Evolutionary conservation across 2,113 vertebrate genomes (phyloP).

Genomic region (Thymallus thymallus): DNA sequence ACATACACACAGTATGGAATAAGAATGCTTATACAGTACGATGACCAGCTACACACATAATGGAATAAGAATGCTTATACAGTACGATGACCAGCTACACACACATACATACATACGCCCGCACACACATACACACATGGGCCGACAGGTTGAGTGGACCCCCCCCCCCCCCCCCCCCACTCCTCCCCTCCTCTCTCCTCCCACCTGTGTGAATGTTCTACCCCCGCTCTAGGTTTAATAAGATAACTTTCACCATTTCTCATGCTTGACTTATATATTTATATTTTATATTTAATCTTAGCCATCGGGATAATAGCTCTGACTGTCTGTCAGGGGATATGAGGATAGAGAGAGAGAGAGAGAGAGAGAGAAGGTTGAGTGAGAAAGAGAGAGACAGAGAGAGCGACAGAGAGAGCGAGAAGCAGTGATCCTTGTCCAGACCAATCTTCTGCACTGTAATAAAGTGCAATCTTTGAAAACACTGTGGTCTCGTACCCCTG

Average conservation of each 20-base stretch:
- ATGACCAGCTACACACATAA: too few relatives aligned
- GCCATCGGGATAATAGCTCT: constrained; percentile 48
- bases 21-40: too few relatives aligned
- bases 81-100: too few relatives aligned
- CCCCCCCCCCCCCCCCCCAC: too few relatives aligned
- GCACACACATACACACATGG: neutral
- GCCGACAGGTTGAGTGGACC: too few relatives aligned
- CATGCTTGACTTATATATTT: constrained; percentile 45
- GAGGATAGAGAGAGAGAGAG: neutral
- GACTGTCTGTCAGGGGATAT: constrained; percentile 43
- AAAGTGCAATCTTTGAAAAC: constrained; percentile 70
- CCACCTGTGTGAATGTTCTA: constrained; percentile 27
- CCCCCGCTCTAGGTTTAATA: constrained; percentile 71
- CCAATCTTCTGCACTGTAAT: constrained; percentile 68
- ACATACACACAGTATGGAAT: too few relatives aligned
- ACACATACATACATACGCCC: too few relatives aligned
- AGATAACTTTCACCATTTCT: constrained; percentile 64
- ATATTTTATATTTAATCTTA: constrained; percentile 62
- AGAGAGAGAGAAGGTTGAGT: neutral
- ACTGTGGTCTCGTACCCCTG: constrained; percentile 46
- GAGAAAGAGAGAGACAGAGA: neutral
- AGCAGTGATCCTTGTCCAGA: constrained; percentile 52
- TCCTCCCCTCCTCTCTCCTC: neutral
- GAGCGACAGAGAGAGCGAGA: constrained; percentile 12
- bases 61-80: too few relatives aligned